phyloP scores from a whole-genome alignment of 1,140 invertebrate genomes.

The Camponotus floridanus region DNA sequence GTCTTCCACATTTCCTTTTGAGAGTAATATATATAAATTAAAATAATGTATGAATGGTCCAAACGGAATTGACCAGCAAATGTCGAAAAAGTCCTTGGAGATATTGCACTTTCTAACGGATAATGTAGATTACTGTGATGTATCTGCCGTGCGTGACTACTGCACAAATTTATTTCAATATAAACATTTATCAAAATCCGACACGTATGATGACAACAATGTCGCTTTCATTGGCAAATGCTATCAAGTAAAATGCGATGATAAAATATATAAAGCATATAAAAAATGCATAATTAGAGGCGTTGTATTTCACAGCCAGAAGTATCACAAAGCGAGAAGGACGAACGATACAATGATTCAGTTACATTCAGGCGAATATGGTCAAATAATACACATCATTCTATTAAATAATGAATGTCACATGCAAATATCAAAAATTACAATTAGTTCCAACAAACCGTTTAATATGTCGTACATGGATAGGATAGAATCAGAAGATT shows the following conservation, averaged over 20 bases:
- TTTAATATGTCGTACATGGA: conserved; percentile 19
- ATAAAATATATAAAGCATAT: conserved; percentile 15
- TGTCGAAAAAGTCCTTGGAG: conserved; percentile 19
- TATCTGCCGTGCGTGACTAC: not conserved
- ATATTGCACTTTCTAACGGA: conserved; percentile 8
- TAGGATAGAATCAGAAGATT: conserved; percentile 32
- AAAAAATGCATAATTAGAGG: conserved; percentile 24
- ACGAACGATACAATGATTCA: not conserved
- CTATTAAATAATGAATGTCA: conserved; percentile 19
- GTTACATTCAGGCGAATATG: conserved; percentile 23
- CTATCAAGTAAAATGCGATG: conserved; percentile 13
- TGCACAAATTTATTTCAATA: conserved; percentile 33
- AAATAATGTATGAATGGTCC: conserved; percentile 21
- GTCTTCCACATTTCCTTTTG: conserved; percentile 12
- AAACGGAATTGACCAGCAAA: conserved; percentile 18
- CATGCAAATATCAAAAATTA: conserved; percentile 27
- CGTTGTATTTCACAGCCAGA: conserved; percentile 24
- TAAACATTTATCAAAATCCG: conserved; percentile 9
- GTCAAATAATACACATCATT: conserved; percentile 18
- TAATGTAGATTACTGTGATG: conserved; percentile 17
- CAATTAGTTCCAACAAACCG: conserved; percentile 20
- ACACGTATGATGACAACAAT: conserved; percentile 19
- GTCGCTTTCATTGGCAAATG: conserved; percentile 2
- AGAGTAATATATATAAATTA: conserved; percentile 22
- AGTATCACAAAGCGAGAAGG: conserved; percentile 9